Conservation (phyloP, 1,140 invertebrate genomes). For the Drosophila virilis region DNA sequence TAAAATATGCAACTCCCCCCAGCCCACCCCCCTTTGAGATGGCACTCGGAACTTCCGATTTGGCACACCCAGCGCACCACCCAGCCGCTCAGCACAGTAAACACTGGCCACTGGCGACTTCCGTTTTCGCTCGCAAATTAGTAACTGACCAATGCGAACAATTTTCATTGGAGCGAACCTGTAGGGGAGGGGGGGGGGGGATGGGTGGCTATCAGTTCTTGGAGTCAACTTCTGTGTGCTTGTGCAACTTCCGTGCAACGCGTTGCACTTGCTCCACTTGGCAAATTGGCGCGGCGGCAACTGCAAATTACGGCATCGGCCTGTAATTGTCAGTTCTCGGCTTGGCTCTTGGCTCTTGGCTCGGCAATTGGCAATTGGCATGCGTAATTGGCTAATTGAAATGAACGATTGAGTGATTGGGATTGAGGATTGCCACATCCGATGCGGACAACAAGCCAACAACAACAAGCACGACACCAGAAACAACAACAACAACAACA, state of each 20-base stretch:
- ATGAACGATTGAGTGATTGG: constrained; percentile 49
- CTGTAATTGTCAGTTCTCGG: constrained; percentile 61
- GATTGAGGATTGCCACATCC: constrained; percentile 44
- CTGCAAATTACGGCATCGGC: constrained; percentile 64
- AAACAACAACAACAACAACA: constrained; percentile 9
- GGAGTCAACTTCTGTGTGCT: constrained; percentile 16
- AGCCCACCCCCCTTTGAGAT: too few relatives aligned
- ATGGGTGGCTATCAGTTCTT: neutral
- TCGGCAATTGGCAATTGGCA: constrained; percentile 57
- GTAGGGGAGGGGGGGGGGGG: neutral
- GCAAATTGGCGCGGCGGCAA: constrained; percentile 36
- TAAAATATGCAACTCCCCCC: neutral
- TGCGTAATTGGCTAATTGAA: constrained; percentile 76
- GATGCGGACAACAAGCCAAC: constrained; percentile 22
- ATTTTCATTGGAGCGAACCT: neutral
- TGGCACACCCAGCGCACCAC: constrained; percentile 4
- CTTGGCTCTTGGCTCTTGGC: constrained; percentile 1
- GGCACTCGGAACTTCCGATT: constrained; percentile 17
- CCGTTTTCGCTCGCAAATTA: constrained; percentile 16
- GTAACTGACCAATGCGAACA: neutral
- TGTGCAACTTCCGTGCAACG: constrained; percentile 50
- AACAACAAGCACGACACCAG: constrained; percentile 14
- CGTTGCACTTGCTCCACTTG: constrained; percentile 35
- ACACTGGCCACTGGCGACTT: constrained; percentile 1
- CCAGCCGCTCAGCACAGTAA: neutral